These are phyloP conservation scores for Sciurus carolinensis DNA, from an alignment of 2,797 vertebrate species.

Conservation along the genomic window DNA sequence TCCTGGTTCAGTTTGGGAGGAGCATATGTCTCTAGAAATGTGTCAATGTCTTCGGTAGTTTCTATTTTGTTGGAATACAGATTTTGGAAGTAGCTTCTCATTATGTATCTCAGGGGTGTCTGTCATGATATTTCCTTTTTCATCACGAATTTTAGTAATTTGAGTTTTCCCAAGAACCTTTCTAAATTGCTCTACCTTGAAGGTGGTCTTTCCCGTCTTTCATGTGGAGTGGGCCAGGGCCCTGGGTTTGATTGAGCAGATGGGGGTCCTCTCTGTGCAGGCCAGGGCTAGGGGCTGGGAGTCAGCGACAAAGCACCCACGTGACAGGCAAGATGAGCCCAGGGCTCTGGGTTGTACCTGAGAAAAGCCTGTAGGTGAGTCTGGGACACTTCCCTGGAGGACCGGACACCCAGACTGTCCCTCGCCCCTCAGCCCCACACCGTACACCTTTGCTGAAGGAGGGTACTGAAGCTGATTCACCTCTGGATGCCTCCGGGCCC, in stretches of 20 bases:
- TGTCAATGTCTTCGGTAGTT: too few species aligned
- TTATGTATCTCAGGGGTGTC: too few species aligned
- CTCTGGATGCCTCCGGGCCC: background rate
- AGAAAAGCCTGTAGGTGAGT: background rate
- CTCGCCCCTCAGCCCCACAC: background rate
- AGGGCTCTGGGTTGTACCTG: background rate
- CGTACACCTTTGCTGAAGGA: background rate
- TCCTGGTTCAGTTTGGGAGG: too few species aligned
- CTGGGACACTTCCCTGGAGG: background rate
- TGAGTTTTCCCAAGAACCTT: background rate
- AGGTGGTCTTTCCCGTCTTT: background rate
- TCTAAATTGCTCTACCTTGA: background rate
- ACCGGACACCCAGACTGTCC: background rate
- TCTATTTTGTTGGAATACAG: too few species aligned
- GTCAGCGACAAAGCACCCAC: background rate
- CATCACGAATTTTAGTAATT: too few species aligned
- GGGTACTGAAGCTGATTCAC: background rate
- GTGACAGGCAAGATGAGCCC: background rate
- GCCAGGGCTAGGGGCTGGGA: background rate
- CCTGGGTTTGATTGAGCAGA: background rate
- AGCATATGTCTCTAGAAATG: too few species aligned
- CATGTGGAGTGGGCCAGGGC: background rate
- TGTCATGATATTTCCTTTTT: too few species aligned
- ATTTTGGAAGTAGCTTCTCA: too few species aligned
- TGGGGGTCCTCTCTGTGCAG: background rate